Evolutionary conservation across 1,140 invertebrate genomes (phyloP).

Genomic region (Ceratina australensis): DNA sequence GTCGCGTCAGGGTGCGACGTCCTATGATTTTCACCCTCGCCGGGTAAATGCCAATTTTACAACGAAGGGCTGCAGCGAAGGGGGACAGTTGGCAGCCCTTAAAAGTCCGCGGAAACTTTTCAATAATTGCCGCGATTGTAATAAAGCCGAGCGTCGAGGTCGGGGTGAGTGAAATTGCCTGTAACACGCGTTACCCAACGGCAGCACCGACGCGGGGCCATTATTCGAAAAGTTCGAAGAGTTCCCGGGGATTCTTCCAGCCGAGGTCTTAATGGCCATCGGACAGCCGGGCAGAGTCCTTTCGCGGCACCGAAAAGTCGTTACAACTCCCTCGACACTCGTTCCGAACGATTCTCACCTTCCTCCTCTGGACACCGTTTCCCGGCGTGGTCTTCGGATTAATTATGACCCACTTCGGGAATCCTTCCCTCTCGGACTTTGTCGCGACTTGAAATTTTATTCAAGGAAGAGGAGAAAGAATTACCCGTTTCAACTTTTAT

Average conservation of each 20-base stretch:
- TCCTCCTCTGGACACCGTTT: slow-evolving; percentile 8
- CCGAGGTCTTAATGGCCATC: slow-evolving; percentile 72
- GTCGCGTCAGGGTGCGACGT: background rate
- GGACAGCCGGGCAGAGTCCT: slow-evolving; percentile 62
- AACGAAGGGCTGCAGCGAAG: background rate
- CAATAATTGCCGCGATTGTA: slow-evolving; percentile 73
- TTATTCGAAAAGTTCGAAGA: slow-evolving; percentile 77
- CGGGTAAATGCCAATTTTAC: background rate
- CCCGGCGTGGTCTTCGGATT: slow-evolving; percentile 63
- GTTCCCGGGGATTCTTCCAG: slow-evolving; percentile 50
- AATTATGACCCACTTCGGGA: slow-evolving; percentile 49
- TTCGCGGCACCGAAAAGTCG: slow-evolving; percentile 73
- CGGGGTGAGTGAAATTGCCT: slow-evolving; percentile 73
- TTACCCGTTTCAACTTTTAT: no score
- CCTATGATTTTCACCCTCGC: background rate
- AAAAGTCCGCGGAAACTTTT: slow-evolving; percentile 67
- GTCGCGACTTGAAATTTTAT: background rate
- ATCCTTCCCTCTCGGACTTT: slow-evolving; percentile 53
- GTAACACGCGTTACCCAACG: slow-evolving; percentile 54
- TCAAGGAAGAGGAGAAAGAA: no score
- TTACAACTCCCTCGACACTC: slow-evolving; percentile 65
- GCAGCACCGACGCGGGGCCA: slow-evolving; percentile 56
- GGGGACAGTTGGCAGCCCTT: slow-evolving; percentile 53
- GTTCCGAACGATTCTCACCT: slow-evolving; percentile 25
- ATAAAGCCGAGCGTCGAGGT: slow-evolving; percentile 69